A percentile compares a stretch with the other conserved stretches of the same genome.
Conservation (phyloP, 2,113 vertebrate species). For the Lepisosteus oculatus region DNA sequence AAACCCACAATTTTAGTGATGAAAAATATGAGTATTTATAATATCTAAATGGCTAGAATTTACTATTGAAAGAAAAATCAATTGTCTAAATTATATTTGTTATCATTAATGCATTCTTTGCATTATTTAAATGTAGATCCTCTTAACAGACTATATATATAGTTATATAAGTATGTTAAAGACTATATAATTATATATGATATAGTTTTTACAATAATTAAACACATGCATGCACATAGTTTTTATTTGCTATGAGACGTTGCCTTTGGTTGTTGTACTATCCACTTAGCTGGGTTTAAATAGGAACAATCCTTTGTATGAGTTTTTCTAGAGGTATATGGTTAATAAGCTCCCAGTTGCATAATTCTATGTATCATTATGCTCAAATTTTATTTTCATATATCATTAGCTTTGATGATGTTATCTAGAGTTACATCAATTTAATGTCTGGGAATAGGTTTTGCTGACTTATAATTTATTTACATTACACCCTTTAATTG, state of each 20-base stretch:
- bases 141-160: neutral
- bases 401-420: neutral
- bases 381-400: too few species aligned
- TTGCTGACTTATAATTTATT: slow-evolving; percentile 3
- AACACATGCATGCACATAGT: neutral
- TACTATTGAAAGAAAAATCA: neutral
- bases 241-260: too few species aligned
- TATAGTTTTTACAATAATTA: neutral
- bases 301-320: too few species aligned
- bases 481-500: neutral
- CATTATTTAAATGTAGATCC: neutral
- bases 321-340: too few species aligned
- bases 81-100: neutral
- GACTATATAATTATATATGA: neutral
- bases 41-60: neutral
- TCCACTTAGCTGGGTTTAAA: too few species aligned
- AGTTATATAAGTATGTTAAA: neutral
- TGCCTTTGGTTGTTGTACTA: too few species aligned
- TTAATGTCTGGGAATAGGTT: neutral
- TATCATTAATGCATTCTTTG: neutral
- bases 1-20: too few species aligned
- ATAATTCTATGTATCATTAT: too few species aligned
- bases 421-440: neutral
- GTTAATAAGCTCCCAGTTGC: too few species aligned
- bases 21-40: too few species aligned